Conservation (phyloP, 2,797 vertebrate genomes). For the Anguilla marmorata region DNA sequence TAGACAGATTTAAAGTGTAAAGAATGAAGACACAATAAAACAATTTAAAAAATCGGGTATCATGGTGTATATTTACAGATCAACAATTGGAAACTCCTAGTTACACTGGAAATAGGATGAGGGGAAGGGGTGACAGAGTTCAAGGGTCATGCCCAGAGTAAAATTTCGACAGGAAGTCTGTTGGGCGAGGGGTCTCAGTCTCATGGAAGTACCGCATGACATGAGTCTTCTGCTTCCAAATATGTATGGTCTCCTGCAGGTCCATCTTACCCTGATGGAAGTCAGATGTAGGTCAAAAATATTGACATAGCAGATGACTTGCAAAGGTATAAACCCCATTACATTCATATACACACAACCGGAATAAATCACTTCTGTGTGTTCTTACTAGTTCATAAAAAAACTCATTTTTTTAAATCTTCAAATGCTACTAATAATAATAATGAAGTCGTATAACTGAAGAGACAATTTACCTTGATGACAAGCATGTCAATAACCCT, state of each 20-base stretch:
- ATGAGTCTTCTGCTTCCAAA: slow-evolving; percentile 96
- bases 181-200: slow-evolving; percentile 71
- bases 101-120: slow-evolving; percentile 42
- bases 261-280: slow-evolving; percentile 88
- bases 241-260: slow-evolving; percentile 87
- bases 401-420: background rate
- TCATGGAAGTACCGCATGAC: slow-evolving; percentile 91
- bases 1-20: background rate
- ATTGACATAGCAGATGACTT: background rate
- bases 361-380: background rate
- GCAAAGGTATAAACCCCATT: background rate
- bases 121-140: slow-evolving; percentile 52
- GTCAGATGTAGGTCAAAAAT: slow-evolving; percentile 13
- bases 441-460: background rate
- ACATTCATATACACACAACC: background rate
- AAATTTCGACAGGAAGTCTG: slow-evolving; percentile 92
- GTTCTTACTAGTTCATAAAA: background rate
- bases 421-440: background rate
- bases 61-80: slow-evolving; percentile 73
- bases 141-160: slow-evolving; percentile 84
- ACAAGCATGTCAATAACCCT: slow-evolving; percentile 90
- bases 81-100: slow-evolving; percentile 52
- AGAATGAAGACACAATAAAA: background rate
- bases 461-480: slow-evolving; percentile 81
- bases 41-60: slow-evolving; percentile 22